These are phyloP conservation scores for Tyrannus savana DNA, from an alignment of 2,113 vertebrate species.

Conservation along the genomic window DNA sequence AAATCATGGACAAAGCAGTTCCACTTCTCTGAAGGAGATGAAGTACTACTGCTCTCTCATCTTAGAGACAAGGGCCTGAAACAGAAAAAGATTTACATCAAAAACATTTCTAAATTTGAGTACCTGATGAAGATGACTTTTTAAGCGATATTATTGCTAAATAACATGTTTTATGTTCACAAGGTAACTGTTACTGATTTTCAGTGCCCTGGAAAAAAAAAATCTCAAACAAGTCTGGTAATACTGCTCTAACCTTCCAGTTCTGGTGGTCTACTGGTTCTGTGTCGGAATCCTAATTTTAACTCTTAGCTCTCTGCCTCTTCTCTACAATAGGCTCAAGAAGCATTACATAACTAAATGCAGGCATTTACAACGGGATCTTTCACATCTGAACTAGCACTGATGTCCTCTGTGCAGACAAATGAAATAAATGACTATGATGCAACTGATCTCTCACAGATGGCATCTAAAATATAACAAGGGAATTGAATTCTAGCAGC, in stretches of 20 bases:
- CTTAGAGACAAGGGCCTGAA: neutral
- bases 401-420: neutral
- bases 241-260: neutral
- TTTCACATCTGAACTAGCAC: neutral
- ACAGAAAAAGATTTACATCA: neutral
- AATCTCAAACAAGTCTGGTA: neutral
- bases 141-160: neutral
- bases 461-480: neutral
- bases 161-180: neutral
- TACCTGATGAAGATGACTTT: neutral
- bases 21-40: neutral
- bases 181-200: neutral
- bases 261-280: neutral
- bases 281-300: neutral
- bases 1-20: neutral
- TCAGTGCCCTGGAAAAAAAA: neutral
- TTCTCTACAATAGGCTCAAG: neutral
- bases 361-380: neutral
- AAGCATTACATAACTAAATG: neutral
- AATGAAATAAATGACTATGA: neutral
- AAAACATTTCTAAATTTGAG: neutral
- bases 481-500: neutral
- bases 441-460: neutral
- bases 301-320: neutral
- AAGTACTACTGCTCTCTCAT: neutral